Evolutionary conservation across 1,140 invertebrate genomes (phyloP).

Genomic region (Zaprionus ornatus): DNA sequence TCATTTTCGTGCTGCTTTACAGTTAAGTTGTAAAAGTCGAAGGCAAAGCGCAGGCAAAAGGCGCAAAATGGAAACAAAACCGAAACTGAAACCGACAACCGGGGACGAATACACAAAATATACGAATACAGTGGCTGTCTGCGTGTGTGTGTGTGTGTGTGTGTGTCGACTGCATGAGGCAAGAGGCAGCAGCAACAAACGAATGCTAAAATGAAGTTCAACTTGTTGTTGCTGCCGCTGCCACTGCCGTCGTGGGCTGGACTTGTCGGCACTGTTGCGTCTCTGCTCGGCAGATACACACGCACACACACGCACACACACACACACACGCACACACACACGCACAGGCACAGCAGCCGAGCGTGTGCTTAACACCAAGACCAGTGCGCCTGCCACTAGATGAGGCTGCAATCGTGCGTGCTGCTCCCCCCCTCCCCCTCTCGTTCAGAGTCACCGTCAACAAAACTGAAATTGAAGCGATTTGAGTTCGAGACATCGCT

Average conservation of each 20-base stretch:
- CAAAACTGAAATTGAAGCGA: conserved; percentile 50
- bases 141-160: conserved; percentile 8
- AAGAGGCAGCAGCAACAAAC: conserved; percentile 16
- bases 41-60: conserved; percentile 39
- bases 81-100: conserved; percentile 59
- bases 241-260: neutral
- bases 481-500: conserved; percentile 48
- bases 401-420: conserved; percentile 50
- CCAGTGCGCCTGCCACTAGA: conserved; percentile 32
- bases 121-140: neutral
- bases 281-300: conserved; percentile 48
- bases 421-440: neutral
- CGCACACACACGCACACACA: conserved; percentile 39
- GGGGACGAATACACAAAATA: conserved; percentile 47
- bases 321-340: too few relatives aligned
- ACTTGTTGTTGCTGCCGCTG: conserved; percentile 63
- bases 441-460: neutral
- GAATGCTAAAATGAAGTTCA: conserved; percentile 67
- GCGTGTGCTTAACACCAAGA: neutral
- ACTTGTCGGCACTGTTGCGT: conserved; percentile 55
- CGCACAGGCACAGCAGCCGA: conserved; percentile 53
- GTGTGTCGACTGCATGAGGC: conserved; percentile 35
- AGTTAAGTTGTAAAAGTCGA: conserved; percentile 35
- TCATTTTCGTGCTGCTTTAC: neutral
- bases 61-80: conserved; percentile 39